Evolutionary conservation across 2,113 vertebrate species (phyloP), one percentile per base, ranked within the genome.

Genomic region (Hipposideros armiger): DNA sequence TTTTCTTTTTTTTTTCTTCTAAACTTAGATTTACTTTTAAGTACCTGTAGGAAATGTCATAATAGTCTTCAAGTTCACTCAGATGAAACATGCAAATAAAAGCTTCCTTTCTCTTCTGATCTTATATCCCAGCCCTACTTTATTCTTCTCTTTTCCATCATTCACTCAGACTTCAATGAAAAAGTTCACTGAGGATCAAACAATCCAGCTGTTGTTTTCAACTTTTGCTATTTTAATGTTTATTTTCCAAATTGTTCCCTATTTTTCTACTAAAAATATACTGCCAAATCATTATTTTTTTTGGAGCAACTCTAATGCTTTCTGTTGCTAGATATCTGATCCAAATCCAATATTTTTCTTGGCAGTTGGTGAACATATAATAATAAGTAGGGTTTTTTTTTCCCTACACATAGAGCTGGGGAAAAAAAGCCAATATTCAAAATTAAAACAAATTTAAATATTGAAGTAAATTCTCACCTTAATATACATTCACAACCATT

Each of bases 251-350:
- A 93, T 97, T 20, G 40, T 96, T 95, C 83, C 78, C 85, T 87
- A 97, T 72, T 96, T 97, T 97, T 92, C 96, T 87, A 87, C 70
- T 97, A 97, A 94, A 97, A 95, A 93, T 91, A 93, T 97, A 88
- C 92, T 98, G 96, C 94, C 97, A 98, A 97, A 97, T 96, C 89
- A 96, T 86, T 97, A 95, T 80, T 97, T 95, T 96, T 88, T 97
- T 90, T 97, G 83, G 96, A 97, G 76, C 96, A 96, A 80, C 40
- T 87, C 87, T 97, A 95, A 96, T 96, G 93, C 19, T 98, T 97
- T 97, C 86, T 96, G 52, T 95, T 90, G 66, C 93, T 87, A 95
- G 95, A 87, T 96, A 97, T 95, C 93, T 97, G 95, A 95, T 94
- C 78, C 40, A 90, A 95, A 78, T 95, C 96, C 96, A 97, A 90